A percentile compares a stretch with the other conserved stretches of the same genome.
Evolutionary conservation across 1,140 invertebrate species (phyloP).

Genomic region (Luehdorfia chinensis): DNA sequence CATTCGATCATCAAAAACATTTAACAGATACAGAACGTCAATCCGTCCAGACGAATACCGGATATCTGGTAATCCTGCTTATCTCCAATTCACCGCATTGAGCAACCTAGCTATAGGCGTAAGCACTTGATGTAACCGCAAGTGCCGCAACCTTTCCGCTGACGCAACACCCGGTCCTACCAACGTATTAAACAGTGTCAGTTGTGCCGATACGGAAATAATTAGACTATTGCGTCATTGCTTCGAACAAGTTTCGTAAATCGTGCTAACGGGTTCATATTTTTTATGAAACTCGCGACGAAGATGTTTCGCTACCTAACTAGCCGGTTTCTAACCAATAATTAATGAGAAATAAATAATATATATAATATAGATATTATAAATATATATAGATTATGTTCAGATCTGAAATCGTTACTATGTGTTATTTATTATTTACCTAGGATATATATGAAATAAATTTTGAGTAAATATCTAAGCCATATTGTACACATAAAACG

Average conservation of each 20-base stretch:
- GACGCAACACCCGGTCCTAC: slow-evolving; percentile 58
- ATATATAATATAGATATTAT: no score
- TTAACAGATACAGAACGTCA: no score
- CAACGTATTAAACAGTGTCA: slow-evolving; percentile 55
- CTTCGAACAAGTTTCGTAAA: slow-evolving; percentile 29
- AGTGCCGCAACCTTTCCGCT: slow-evolving; percentile 63
- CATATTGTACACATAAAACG: no score
- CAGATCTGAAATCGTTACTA: no score
- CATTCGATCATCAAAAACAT: no score
- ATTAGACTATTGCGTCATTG: slow-evolving; percentile 54
- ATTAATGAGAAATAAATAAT: no score
- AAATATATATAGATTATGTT: no score
- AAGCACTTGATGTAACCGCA: slow-evolving; percentile 62
- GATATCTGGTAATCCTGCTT: slow-evolving; percentile 34
- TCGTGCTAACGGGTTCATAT: slow-evolving; percentile 19
- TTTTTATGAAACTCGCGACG: slow-evolving; percentile 12
- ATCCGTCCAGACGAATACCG: slow-evolving; percentile 25
- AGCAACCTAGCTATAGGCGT: slow-evolving; percentile 50
- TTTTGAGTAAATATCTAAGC: no score
- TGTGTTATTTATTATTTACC: no score
- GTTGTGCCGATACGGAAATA: slow-evolving; percentile 56
- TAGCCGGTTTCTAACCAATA: no score
- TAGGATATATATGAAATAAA: no score
- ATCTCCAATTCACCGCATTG: slow-evolving; percentile 44
- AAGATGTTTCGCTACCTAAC: not conserved